Evolutionary conservation across 2,888 invertebrate species (phyloP).

Genomic region (Drosophila cracens): DNA sequence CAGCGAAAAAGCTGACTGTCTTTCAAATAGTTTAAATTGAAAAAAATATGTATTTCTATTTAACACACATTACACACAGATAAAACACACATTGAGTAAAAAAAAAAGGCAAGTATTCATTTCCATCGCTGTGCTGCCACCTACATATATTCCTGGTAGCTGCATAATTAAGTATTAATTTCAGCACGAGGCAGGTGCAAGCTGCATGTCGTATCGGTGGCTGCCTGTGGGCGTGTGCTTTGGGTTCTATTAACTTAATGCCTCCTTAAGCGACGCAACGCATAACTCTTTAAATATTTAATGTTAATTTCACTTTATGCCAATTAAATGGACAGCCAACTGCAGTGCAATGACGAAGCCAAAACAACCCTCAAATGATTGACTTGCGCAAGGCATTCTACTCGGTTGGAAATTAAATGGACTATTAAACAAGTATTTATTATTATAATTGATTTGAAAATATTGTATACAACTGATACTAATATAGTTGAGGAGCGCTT

Average conservation of each 20-base stretch:
- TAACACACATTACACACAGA: background rate
- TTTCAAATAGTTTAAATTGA: background rate
- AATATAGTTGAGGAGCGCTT: background rate
- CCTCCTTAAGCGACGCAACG: constrained; percentile 67
- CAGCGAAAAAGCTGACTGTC: background rate
- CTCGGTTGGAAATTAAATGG: background rate
- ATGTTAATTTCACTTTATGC: constrained; percentile 67
- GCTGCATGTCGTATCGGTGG: background rate
- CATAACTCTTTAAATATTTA: constrained; percentile 71
- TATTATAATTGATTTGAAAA: background rate
- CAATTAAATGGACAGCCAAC: constrained; percentile 45
- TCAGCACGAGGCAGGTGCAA: constrained; percentile 38
- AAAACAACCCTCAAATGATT: background rate
- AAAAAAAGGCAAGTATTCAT: background rate
- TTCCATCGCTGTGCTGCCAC: constrained; percentile 1
- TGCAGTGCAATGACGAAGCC: constrained; percentile 8
- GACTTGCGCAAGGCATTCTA: background rate
- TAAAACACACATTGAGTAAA: background rate
- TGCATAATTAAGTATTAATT: constrained; percentile 72
- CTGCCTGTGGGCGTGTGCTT: constrained; percentile 50
- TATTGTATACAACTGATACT: background rate
- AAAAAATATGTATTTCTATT: background rate
- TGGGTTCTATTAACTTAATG: constrained; percentile 75
- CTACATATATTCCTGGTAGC: constrained; percentile 1
- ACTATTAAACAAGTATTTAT: background rate